These are phyloP conservation scores for Chlorops oryzae DNA, from an alignment of 1,140 invertebrate species.

Conservation along the genomic window DNA sequence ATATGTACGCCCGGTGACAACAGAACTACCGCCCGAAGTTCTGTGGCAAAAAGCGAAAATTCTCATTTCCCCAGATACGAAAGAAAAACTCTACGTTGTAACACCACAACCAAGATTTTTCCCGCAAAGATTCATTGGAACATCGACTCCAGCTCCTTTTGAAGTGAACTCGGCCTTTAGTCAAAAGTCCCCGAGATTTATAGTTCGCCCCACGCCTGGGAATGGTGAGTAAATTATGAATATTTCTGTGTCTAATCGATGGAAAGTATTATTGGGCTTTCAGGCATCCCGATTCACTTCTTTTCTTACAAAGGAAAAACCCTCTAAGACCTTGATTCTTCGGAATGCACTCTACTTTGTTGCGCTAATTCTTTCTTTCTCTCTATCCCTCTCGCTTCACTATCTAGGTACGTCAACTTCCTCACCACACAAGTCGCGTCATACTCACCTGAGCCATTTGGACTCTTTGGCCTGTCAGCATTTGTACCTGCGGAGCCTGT, in stretches of 20 bases:
- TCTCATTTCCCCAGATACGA: conserved; percentile 63
- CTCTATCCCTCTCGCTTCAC: conserved; percentile 14
- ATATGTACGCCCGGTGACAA: conserved; percentile 19
- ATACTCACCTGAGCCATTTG: conserved; percentile 47
- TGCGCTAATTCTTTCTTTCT: conserved; percentile 4
- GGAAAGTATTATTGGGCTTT: neutral
- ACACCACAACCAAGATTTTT: conserved; percentile 57
- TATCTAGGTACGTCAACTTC: conserved; percentile 35
- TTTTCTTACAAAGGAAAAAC: conserved; percentile 4
- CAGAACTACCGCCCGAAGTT: conserved; percentile 33
- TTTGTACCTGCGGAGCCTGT: conserved; percentile 49
- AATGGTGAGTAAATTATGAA: conserved; percentile 12
- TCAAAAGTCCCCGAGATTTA: conserved; percentile 55
- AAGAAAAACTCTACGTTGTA: conserved; percentile 72
- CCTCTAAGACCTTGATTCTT: neutral
- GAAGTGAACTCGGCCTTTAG: conserved; percentile 11
- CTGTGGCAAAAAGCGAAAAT: conserved; percentile 61
- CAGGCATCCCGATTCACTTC: too few species aligned
- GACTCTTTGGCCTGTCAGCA: conserved; percentile 48
- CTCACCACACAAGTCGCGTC: conserved; percentile 46
- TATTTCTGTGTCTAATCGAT: conserved; percentile 10
- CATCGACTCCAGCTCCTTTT: conserved; percentile 6
- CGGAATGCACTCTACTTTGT: neutral
- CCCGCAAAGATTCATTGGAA: conserved; percentile 11
- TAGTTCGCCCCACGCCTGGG: conserved; percentile 53